A percentile compares a stretch with the other conserved stretches of the same genome.
Evolutionary conservation across 2,888 invertebrate genomes (phyloP).

Genomic region (Hydroisotoma schaefferi): DNA sequence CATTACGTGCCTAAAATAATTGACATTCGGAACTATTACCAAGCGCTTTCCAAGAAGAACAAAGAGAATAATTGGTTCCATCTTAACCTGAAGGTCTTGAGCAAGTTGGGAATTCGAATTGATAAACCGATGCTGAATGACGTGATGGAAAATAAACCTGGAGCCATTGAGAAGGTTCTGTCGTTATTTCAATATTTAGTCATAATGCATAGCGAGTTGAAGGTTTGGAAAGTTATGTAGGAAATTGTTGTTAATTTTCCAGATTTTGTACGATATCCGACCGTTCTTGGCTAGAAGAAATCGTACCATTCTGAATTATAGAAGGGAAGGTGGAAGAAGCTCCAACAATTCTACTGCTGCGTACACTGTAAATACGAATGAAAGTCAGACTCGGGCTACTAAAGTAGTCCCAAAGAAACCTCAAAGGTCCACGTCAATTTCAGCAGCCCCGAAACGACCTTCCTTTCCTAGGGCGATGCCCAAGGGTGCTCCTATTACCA

Average conservation of each 20-base stretch:
- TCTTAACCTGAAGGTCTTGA: conserved; percentile 25
- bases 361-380: not conserved
- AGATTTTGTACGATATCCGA: conserved; percentile 16
- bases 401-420: too few relatives aligned
- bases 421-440: too few relatives aligned
- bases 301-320: conserved; percentile 5
- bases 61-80: conserved; percentile 33
- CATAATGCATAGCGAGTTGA: not conserved
- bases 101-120: conserved; percentile 20
- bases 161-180: conserved; percentile 27
- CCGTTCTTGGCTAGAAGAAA: conserved; percentile 16
- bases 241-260: too few relatives aligned
- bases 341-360: too few relatives aligned
- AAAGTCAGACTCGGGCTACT: too few relatives aligned
- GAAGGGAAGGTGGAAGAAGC: not conserved
- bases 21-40: conserved; percentile 12
- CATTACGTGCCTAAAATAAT: conserved; percentile 23
- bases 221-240: too few relatives aligned
- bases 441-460: too few relatives aligned
- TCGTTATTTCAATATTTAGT: not conserved
- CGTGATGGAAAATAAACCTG: conserved; percentile 21
- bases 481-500: too few relatives aligned
- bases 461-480: too few relatives aligned
- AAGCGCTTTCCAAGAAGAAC: conserved; percentile 15
- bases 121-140: conserved; percentile 16